A percentile compares a stretch with the other conserved stretches of the same genome.
These are phyloP conservation scores for Characodon lateralis DNA, from an alignment of 2,797 vertebrate species.

Conservation along the genomic window DNA sequence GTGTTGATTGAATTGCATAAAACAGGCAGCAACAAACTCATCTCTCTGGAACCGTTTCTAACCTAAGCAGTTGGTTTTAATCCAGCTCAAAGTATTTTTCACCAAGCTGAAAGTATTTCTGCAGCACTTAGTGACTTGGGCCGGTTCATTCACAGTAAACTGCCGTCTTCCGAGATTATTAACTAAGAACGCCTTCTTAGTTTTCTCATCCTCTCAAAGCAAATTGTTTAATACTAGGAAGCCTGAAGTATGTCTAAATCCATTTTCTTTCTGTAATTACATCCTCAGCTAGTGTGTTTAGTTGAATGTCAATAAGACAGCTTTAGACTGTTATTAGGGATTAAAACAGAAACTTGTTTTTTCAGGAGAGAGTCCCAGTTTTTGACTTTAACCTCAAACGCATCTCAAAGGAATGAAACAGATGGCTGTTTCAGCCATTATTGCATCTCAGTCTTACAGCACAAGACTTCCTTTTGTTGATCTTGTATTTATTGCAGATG, in stretches of 20 bases:
- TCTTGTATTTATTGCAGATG: slow-evolving; percentile 61
- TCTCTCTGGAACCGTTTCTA: slow-evolving; percentile 6
- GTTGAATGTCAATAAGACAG: slow-evolving; percentile 30
- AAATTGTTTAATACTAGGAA: slow-evolving; percentile 25
- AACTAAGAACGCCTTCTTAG: slow-evolving; percentile 39
- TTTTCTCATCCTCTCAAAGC: slow-evolving; percentile 26
- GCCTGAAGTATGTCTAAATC: slow-evolving; percentile 30
- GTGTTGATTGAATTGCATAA: slow-evolving; percentile 4
- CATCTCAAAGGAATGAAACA: slow-evolving; percentile 39
- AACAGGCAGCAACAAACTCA: slow-evolving; percentile 19
- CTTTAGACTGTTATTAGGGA: slow-evolving; percentile 13
- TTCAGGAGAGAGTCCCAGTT: slow-evolving; percentile 20
- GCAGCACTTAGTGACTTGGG: slow-evolving; percentile 5
- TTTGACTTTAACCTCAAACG: slow-evolving; percentile 53
- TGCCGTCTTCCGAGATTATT: slow-evolving; percentile 16
- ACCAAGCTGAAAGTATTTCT: slow-evolving; percentile 24
- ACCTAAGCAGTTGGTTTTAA: slow-evolving; percentile 70
- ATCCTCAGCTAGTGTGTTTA: slow-evolving; percentile 11
- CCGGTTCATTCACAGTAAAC: slow-evolving; percentile 35
- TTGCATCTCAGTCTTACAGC: slow-evolving; percentile 75
- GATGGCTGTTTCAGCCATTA: slow-evolving; percentile 39
- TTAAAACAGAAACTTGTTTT: slow-evolving; percentile 11
- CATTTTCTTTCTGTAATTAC: slow-evolving; percentile 8
- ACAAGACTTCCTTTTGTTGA: slow-evolving; percentile 54
- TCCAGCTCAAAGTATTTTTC: slow-evolving; percentile 37